Evolutionary conservation across 2,888 invertebrate species (phyloP), one percentile per base, ranked within the genome.

Genomic region (Megastigmus dorsalis): DNA sequence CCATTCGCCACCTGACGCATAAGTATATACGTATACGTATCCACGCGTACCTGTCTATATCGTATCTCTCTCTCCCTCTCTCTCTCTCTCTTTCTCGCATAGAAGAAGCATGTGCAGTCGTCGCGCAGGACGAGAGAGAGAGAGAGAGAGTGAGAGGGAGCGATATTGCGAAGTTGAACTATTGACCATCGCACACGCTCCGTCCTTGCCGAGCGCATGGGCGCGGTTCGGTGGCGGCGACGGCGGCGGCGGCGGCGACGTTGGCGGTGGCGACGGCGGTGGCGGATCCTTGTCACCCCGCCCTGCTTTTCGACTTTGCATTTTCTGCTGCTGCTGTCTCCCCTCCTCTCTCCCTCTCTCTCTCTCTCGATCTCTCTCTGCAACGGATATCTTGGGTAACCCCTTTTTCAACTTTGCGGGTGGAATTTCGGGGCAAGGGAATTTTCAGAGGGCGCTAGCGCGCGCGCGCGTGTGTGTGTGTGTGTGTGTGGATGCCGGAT

Each of bases 141-240:
- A 41, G 45, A 23, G 63, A 69, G 38, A 33, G 28, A 57, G 30
- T 9, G 66, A 15, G 45, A 26, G 45, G 10, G 60, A n/a, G 28
- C 38, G 67, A 67, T 62, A n/a, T n/a, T n/a, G 67, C 67, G 45
- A 62, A 67, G 67, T 48, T 68, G 57, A 62, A 70, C 66, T 75
- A 75, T 75, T 75, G 75, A 75, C 75, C 75, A 75, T 75, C 68
- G 67, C 73, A 62, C 57, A 38, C 55, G 43, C 43, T 41, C 67
- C 54, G 66, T 70, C 70, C 74, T 74, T 76, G 78, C 71, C 62
- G 77, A 81, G 81, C 80, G 78, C 77, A 82, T 81, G 81, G 81
- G 81, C 79, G 82, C 81, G 79, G 82, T 81, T 81, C 79, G 65
- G 78, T 57, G 48, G 59, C 48, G 38, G 41, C 38, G 67, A 45